These are phyloP conservation scores for Otus sunia DNA, from an alignment of 2,113 vertebrate genomes.

Conservation along the genomic window DNA sequence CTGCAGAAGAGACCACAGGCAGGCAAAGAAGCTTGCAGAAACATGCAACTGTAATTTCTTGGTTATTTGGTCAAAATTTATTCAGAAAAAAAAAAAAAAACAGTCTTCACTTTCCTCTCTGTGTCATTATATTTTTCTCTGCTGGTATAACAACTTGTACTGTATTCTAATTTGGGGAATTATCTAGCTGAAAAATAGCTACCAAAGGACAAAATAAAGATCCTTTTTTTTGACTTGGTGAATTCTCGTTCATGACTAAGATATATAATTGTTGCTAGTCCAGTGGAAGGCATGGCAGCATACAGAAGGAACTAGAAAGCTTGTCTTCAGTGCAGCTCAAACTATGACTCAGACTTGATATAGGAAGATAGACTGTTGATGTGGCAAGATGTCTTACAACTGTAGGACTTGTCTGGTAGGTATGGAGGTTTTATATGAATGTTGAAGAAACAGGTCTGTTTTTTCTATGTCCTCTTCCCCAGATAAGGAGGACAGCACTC, in stretches of 20 bases:
- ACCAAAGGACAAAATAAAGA: background rate
- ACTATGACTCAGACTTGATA: background rate
- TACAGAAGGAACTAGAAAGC: accelerated
- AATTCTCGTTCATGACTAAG: background rate
- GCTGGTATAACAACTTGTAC: background rate
- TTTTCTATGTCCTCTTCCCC: background rate
- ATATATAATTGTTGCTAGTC: background rate
- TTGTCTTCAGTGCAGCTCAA: background rate
- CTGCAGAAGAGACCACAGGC: background rate
- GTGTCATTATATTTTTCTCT: background rate
- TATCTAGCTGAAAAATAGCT: background rate
- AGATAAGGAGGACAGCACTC: background rate
- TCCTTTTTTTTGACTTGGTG: background rate
- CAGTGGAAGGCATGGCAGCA: background rate
- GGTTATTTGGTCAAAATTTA: background rate
- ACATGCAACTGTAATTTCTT: background rate
- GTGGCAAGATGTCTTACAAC: background rate
- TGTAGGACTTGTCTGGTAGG: background rate
- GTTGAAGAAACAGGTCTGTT: background rate
- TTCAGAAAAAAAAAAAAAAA: background rate
- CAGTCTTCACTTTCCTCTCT: background rate
- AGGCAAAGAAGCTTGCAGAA: background rate
- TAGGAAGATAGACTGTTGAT: background rate
- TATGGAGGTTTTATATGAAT: background rate
- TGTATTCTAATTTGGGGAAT: background rate